phyloP scores from a whole-genome alignment of 1,140 invertebrate species.

The Diploscapter pachys region DNA sequence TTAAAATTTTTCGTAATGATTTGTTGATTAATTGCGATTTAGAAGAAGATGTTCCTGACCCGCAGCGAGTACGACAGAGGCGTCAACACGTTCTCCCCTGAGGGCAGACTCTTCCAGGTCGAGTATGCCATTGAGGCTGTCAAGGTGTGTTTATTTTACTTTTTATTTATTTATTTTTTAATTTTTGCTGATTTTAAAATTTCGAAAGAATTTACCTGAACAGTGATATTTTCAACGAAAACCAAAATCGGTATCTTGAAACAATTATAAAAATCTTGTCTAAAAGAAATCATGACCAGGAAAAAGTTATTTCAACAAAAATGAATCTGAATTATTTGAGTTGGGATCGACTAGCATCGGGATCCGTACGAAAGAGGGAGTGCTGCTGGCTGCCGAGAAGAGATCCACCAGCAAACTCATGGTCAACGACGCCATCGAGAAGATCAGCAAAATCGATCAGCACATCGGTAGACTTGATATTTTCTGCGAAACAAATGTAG shows the following conservation, averaged over 20 bases:
- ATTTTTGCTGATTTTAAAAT: not conserved
- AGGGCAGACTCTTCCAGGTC: slow-evolving; percentile 97
- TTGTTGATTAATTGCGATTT: slow-evolving; percentile 1
- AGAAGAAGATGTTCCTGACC: slow-evolving; percentile 84
- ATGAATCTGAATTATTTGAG: slow-evolving; percentile 53
- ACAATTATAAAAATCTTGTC: not conserved
- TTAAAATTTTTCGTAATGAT: not conserved
- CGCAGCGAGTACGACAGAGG: slow-evolving; percentile 98
- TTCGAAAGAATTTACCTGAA: no score
- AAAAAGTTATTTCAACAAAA: not conserved
- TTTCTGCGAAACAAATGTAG: not conserved
- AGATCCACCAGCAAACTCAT: slow-evolving; percentile 92
- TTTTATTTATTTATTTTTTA: not conserved
- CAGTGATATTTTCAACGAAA: no score
- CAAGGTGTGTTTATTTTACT: slow-evolving; percentile 67
- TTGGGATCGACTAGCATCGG: slow-evolving; percentile 97
- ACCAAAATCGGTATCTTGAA: no score
- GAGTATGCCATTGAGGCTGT: slow-evolving; percentile 99
- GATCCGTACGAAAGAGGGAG: slow-evolving; percentile 86
- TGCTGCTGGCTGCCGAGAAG: slow-evolving; percentile 95
- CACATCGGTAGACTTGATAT: slow-evolving; percentile 73
- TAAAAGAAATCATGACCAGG: not conserved
- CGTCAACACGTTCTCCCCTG: slow-evolving; percentile 98
- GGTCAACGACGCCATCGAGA: slow-evolving; percentile 92
- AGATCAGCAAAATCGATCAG: slow-evolving; percentile 89